Percentiles rank a stretch among this genome's conserved stretches.
These are phyloP conservation scores for Xestia rhomboidea DNA, from an alignment of 2,888 invertebrate species.

Conservation along the genomic window DNA sequence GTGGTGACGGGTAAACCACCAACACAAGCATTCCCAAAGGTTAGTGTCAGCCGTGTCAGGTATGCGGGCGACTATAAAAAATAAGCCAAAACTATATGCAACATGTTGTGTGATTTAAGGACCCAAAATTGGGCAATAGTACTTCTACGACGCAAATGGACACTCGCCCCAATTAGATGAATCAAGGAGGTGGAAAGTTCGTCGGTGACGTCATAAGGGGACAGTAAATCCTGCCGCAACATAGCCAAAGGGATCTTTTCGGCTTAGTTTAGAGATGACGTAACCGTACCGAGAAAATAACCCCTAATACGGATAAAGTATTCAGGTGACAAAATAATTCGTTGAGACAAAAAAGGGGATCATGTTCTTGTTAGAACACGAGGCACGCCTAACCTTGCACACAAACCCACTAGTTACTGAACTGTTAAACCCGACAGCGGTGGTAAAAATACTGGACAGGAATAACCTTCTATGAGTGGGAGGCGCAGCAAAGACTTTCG, in stretches of 20 bases:
- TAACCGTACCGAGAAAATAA: slow-evolving; percentile 32
- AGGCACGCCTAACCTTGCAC: too few relatives aligned
- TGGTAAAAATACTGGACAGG: too few relatives aligned
- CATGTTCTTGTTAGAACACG: background rate
- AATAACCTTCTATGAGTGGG: too few relatives aligned
- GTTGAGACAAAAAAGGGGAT: background rate
- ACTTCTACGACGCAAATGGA: slow-evolving; percentile 19
- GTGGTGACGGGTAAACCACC: background rate
- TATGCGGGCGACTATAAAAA: background rate
- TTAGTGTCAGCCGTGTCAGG: background rate
- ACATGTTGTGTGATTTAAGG: slow-evolving; percentile 9
- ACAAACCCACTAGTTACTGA: too few relatives aligned
- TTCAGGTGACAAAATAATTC: slow-evolving; percentile 16
- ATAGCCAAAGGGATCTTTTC: slow-evolving; percentile 50
- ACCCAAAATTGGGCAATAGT: slow-evolving; percentile 16
- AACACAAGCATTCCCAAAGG: background rate
- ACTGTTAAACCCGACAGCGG: too few relatives aligned
- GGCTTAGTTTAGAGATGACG: slow-evolving; percentile 45
- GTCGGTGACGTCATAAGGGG: slow-evolving; percentile 42
- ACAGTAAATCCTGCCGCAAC: slow-evolving; percentile 39
- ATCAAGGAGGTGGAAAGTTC: slow-evolving; percentile 42
- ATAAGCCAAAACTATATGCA: background rate
- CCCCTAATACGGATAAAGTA: slow-evolving; percentile 12
- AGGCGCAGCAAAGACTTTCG: too few relatives aligned
- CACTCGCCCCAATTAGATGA: slow-evolving; percentile 52